Base-by-base conservation (phyloP, 2,888 invertebrate species). In the Dioctria rufipes region DNA sequence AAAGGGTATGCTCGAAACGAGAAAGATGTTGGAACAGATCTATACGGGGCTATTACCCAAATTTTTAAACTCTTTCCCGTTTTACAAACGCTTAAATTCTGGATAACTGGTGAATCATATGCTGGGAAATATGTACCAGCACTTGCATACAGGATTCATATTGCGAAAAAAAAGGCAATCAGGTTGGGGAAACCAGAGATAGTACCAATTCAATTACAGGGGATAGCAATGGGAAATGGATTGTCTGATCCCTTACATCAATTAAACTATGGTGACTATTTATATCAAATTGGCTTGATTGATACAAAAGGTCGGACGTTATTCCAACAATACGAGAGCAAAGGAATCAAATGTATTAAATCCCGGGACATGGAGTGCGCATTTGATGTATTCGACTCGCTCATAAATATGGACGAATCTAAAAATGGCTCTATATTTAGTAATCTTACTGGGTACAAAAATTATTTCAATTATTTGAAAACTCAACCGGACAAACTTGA, bases 31-130 rank as follows among this genome's bases (percentile, higher is more conserved):
- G 97, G 95, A 0, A 91, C 92, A 73, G 94, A 98, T 87, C 88
- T 98, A 5, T 94, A 96, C 86, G 91, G 91, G 78, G 94, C 94
- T 0, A 85, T 97, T 3, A 88, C 90, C 58, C 98, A 98, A 87
- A 95, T 98, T 87, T 97, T 96, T 87, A 90, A 92, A 83, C 87
- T 98, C 0, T 98, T 97, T 87, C 94, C 94, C 0, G 93, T 95
- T 84, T 89, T 94, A 43, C 92, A 92, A 85, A 86, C 89, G 0
- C 94, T 94, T 85, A 94, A 94, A 75, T 97, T 98, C 87, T 98
- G 93, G 89, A 92, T 96, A 0, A 94, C 95, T 0, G 98, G 98
- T 1, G 97, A 98, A 89, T 96, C 96, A 0, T 97, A 97, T 86
- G 96, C 93, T 63, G 97, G 97, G 0, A 92, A 92, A 84, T 92